Evolutionary conservation across 2,797 vertebrate species (phyloP).

Genomic region (Coregonus ussuriensis): DNA sequence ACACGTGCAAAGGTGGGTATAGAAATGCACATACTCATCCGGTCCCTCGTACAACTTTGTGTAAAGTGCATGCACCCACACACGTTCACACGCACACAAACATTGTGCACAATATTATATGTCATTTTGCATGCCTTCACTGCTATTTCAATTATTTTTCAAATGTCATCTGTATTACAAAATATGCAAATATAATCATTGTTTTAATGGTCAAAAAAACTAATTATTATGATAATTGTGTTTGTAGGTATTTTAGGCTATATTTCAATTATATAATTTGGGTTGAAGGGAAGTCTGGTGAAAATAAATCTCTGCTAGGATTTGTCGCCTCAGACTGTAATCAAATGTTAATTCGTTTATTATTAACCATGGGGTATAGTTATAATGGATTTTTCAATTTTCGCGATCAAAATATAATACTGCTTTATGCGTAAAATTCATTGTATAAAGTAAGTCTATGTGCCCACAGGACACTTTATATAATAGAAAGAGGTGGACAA

Average conservation of each 20-base stretch:
- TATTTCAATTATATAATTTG: slow-evolving; percentile 36
- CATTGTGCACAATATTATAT: neutral
- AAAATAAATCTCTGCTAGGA: slow-evolving; percentile 39
- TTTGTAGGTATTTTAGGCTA: slow-evolving; percentile 32
- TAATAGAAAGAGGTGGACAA: neutral
- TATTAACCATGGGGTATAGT: slow-evolving; percentile 14
- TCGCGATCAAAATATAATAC: neutral
- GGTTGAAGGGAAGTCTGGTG: slow-evolving; percentile 31
- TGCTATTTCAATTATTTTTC: slow-evolving; percentile 55
- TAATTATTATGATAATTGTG: slow-evolving; percentile 45
- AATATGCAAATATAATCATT: slow-evolving; percentile 42
- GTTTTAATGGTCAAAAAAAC: slow-evolving; percentile 40
- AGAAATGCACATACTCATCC: neutral
- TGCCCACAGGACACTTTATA: neutral
- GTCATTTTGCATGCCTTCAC: slow-evolving; percentile 11
- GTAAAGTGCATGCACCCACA: neutral
- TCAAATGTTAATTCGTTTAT: slow-evolving; percentile 21
- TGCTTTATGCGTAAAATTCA: neutral
- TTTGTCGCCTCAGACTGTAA: neutral
- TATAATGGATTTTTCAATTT: neutral
- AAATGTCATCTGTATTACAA: slow-evolving; percentile 50
- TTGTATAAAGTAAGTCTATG: neutral
- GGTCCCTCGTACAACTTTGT: neutral
- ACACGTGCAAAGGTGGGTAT: neutral
- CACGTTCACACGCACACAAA: neutral